Evolutionary conservation across 2,888 invertebrate species (phyloP).

Genomic region (Eupithecia subumbrata): DNA sequence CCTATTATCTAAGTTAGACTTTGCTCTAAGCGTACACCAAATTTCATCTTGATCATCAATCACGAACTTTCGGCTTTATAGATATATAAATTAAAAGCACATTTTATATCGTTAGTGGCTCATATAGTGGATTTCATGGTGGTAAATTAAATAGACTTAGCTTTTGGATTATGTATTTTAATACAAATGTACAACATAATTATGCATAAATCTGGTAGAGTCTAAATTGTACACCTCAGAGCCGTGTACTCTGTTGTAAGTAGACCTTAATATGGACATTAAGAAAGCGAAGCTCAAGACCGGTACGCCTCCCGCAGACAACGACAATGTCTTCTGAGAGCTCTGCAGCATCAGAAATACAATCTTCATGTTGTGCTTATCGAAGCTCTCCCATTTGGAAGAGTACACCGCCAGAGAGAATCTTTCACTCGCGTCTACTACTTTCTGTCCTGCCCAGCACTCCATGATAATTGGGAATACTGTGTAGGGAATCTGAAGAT

Average conservation of each 20-base stretch:
- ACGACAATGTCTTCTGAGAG: slow-evolving; percentile 54
- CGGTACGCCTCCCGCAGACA: slow-evolving; percentile 56
- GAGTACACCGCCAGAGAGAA: slow-evolving; percentile 55
- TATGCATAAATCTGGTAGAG: background rate
- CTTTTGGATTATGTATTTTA: no score
- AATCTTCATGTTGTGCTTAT: slow-evolving; percentile 51
- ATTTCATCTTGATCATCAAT: no score
- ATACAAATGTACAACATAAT: background rate
- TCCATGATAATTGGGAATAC: slow-evolving; percentile 59
- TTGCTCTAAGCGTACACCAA: no score
- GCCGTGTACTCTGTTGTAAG: slow-evolving; percentile 53
- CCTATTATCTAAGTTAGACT: no score
- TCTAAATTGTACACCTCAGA: slow-evolving; percentile 41
- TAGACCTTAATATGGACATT: slow-evolving; percentile 1
- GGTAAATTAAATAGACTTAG: no score
- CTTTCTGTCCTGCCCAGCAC: slow-evolving; percentile 55
- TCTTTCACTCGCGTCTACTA: slow-evolving; percentile 52
- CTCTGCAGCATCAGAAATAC: slow-evolving; percentile 54
- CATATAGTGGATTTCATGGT: no score
- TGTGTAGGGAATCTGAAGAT: slow-evolving; percentile 59
- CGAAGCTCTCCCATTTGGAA: slow-evolving; percentile 59
- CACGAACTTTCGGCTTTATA: no score
- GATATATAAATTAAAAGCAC: no score
- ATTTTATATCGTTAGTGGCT: no score
- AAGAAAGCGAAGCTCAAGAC: slow-evolving; percentile 36